phyloP scores from a whole-genome alignment of 1,140 invertebrate species.

The Tenebrio molitor region DNA sequence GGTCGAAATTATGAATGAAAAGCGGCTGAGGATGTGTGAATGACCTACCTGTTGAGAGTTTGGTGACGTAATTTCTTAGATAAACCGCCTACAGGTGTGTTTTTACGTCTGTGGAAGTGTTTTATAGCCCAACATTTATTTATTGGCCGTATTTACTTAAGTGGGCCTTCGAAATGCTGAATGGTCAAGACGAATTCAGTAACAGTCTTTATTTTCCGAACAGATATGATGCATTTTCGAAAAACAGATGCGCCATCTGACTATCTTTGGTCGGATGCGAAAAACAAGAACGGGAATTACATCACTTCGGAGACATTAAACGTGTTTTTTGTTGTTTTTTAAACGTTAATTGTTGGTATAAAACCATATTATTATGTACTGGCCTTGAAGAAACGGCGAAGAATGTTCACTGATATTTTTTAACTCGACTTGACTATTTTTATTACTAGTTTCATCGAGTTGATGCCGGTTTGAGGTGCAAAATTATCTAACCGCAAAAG shows the following conservation, averaged over 20 bases:
- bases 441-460: slow-evolving; percentile 1
- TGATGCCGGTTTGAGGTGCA: background rate
- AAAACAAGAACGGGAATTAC: no score
- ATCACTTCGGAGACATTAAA: no score
- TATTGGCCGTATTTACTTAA: slow-evolving; percentile 11
- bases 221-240: background rate
- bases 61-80: slow-evolving; percentile 36
- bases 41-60: slow-evolving; percentile 24
- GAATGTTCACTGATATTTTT: slow-evolving; percentile 15
- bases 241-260: no score
- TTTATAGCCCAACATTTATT: slow-evolving; percentile 10
- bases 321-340: no score
- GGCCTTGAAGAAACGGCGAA: slow-evolving; percentile 3
- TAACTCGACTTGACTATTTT: background rate
- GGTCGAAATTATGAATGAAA: slow-evolving; percentile 22
- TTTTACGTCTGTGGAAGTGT: slow-evolving; percentile 9
- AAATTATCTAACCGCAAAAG: background rate
- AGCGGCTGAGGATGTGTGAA: slow-evolving; percentile 8
- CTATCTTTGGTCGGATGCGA: no score
- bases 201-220: no score
- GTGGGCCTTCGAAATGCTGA: slow-evolving; percentile 17
- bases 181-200: no score
- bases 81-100: slow-evolving; percentile 18
- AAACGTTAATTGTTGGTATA: background rate
- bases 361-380: no score